phyloP scores from a whole-genome alignment of 2,888 invertebrate genomes.

The Leuctra nigra region DNA sequence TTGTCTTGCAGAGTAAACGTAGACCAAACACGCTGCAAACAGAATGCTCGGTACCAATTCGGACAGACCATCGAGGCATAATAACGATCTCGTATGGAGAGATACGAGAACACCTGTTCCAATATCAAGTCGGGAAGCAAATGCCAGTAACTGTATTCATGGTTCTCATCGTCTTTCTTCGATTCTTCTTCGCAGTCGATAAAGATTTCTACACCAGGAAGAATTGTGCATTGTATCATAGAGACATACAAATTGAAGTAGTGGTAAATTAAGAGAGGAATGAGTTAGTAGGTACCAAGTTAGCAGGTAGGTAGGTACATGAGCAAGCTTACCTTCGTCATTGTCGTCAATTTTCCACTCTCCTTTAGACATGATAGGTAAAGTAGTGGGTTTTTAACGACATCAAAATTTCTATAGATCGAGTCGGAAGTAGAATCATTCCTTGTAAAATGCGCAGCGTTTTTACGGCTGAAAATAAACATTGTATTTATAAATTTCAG shows the following conservation, averaged over 20 bases:
- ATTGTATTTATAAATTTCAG: no score
- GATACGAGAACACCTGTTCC: constrained; percentile 60
- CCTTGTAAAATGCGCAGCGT: no score
- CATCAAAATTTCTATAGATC: no score
- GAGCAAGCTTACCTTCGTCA: constrained; percentile 36
- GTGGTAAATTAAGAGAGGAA: background rate
- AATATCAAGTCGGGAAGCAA: constrained; percentile 63
- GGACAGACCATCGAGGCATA: constrained; percentile 63
- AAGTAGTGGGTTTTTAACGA: no score
- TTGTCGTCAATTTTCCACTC: constrained; percentile 39
- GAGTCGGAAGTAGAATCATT: no score
- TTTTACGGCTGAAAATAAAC: no score
- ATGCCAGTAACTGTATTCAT: constrained; percentile 54
- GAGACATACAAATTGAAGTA: background rate
- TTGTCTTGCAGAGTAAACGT: constrained; percentile 63
- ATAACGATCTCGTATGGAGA: constrained; percentile 62
- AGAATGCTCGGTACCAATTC: constrained; percentile 62
- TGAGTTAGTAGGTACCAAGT: background rate
- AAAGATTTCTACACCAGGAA: constrained; percentile 41
- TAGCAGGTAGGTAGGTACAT: background rate
- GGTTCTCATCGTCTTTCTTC: constrained; percentile 38
- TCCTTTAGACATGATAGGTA: constrained; percentile 37
- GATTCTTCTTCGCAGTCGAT: constrained; percentile 43
- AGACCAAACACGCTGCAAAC: constrained; percentile 68
- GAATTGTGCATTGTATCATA: no score